These are phyloP conservation scores for Pangasius macronema DNA, from an alignment of 2,797 vertebrate species.

Conservation along the genomic window DNA sequence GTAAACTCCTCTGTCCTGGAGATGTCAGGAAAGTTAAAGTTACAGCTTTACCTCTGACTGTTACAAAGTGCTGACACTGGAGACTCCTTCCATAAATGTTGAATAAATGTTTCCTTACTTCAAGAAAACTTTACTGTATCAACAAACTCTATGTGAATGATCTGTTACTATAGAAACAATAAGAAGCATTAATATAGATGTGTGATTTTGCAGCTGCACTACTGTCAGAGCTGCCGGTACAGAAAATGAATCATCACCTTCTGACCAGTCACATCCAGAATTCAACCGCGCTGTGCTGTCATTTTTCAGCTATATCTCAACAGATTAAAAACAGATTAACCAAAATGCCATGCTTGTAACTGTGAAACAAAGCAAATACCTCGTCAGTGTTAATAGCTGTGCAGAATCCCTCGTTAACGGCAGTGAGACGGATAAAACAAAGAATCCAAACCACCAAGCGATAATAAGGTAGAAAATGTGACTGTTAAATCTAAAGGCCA, in stretches of 20 bases:
- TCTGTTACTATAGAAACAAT: neutral
- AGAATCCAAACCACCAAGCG: neutral
- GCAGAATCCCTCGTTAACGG: neutral
- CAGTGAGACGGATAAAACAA: neutral
- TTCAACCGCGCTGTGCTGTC: too few species aligned
- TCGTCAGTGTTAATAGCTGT: neutral
- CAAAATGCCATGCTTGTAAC: neutral
- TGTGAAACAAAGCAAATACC: neutral
- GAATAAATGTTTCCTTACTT: neutral
- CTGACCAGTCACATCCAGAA: neutral
- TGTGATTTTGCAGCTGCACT: neutral
- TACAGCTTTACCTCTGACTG: neutral
- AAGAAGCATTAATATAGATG: neutral
- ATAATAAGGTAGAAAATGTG: conserved; percentile 8
- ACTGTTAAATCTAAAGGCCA: conserved; percentile 23
- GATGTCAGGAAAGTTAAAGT: neutral
- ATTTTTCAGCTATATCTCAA: neutral
- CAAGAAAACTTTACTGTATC: neutral
- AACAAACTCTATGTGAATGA: neutral
- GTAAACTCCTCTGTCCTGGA: neutral
- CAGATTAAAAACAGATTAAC: neutral
- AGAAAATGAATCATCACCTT: neutral
- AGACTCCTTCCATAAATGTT: neutral
- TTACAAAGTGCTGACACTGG: neutral
- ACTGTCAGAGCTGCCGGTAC: neutral